A percentile compares a stretch with the other conserved stretches of the same genome.
Evolutionary conservation across 2,888 invertebrate genomes (phyloP).

Genomic region (Synergus itoensis): DNA sequence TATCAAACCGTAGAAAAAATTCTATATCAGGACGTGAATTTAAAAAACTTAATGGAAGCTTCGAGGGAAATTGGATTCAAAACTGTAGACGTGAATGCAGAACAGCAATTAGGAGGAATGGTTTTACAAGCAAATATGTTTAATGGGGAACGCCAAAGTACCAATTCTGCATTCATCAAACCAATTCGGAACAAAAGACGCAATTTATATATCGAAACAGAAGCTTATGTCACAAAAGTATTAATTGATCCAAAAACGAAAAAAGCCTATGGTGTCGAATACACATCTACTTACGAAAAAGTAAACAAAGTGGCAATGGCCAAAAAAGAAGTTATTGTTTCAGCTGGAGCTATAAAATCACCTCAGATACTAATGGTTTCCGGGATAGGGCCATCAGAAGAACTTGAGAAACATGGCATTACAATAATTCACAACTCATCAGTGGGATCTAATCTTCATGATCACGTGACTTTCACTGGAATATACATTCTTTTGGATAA

Average conservation of each 20-base stretch:
- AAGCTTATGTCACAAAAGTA: slow-evolving; percentile 85
- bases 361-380: slow-evolving; percentile 93
- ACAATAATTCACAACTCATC: slow-evolving; percentile 86
- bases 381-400: slow-evolving; percentile 87
- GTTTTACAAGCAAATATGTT: slow-evolving; percentile 78
- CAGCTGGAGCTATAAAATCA: slow-evolving; percentile 91
- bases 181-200: slow-evolving; percentile 58
- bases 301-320: slow-evolving; percentile 82
- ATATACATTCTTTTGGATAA: slow-evolving; percentile 71
- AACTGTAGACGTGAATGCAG: slow-evolving; percentile 81
- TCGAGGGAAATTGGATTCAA: slow-evolving; percentile 83
- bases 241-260: slow-evolving; percentile 84
- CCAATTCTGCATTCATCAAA: slow-evolving; percentile 22
- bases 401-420: slow-evolving; percentile 85
- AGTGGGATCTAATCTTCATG: slow-evolving; percentile 90
- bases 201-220: slow-evolving; percentile 32
- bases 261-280: slow-evolving; percentile 87
- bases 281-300: slow-evolving; percentile 80
- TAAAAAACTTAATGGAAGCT: slow-evolving; percentile 80
- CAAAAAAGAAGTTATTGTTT: slow-evolving; percentile 87
- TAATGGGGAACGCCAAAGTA: slow-evolving; percentile 22
- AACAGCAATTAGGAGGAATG: slow-evolving; percentile 81
- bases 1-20: slow-evolving; percentile 83
- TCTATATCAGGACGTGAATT: slow-evolving; percentile 82
- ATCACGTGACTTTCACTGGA: slow-evolving; percentile 83